Percentiles rank a stretch among this genome's conserved stretches.
Conservation (phyloP, 1,140 invertebrate genomes). For the Drosophila subpulchrella region DNA sequence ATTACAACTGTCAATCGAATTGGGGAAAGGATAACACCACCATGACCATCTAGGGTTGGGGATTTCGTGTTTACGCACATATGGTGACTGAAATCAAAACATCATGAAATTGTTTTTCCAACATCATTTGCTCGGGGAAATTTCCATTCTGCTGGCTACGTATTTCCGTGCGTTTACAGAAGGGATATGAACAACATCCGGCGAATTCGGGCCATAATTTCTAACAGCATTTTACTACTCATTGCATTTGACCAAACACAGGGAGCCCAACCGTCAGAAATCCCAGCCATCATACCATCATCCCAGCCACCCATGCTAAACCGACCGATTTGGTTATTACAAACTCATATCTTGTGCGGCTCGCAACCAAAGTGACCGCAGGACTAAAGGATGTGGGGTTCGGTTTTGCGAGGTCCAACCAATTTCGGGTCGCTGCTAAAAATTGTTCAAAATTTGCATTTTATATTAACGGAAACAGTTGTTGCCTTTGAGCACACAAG, state of each 20-base stretch:
- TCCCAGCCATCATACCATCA: constrained; percentile 6
- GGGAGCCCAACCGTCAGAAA: constrained; percentile 10
- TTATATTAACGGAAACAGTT: constrained; percentile 83
- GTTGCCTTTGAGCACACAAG: constrained; percentile 77
- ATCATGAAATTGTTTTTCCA: constrained; percentile 81
- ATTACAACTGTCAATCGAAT: constrained; percentile 76
- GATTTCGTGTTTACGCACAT: constrained; percentile 64
- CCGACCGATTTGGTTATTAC: constrained; percentile 74
- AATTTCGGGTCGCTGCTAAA: constrained; percentile 63
- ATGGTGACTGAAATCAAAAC: constrained; percentile 75
- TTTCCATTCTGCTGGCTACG: constrained; percentile 62
- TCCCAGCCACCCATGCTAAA: constrained; percentile 2
- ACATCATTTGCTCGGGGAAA: constrained; percentile 62
- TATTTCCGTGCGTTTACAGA: constrained; percentile 80
- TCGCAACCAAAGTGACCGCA: constrained; percentile 74
- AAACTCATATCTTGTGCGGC: constrained; percentile 76
- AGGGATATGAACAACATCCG: constrained; percentile 82
- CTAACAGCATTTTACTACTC: constrained; percentile 79
- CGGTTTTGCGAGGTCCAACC: neutral
- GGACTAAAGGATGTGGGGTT: constrained; percentile 33
- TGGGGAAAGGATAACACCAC: constrained; percentile 26
- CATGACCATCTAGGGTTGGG: constrained; percentile 9
- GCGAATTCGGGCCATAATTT: constrained; percentile 75
- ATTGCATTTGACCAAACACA: constrained; percentile 78
- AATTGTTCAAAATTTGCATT: constrained; percentile 80